phyloP scores from a whole-genome alignment of 1,140 invertebrate species.

The Drosophila oshimai region DNA sequence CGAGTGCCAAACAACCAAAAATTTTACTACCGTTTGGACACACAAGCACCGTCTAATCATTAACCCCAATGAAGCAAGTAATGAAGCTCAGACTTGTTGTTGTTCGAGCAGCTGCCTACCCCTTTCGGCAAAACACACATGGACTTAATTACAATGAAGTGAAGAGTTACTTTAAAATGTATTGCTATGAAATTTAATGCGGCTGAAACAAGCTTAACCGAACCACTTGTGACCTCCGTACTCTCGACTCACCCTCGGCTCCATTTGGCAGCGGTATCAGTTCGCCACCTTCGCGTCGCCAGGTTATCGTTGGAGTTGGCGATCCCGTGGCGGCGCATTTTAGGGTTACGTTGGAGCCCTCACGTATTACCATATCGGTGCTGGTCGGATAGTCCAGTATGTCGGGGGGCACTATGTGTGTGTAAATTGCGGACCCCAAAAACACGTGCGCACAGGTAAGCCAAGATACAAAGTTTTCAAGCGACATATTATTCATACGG shows the following conservation, averaged over 20 bases:
- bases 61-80: conserved; percentile 26
- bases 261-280: conserved; percentile 86
- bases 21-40: too few species aligned
- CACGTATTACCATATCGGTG: conserved; percentile 92
- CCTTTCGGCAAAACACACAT: conserved; percentile 1
- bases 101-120: background rate
- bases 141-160: conserved; percentile 24
- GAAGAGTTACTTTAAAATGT: conserved; percentile 42
- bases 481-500: conserved; percentile 73
- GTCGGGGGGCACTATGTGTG: conserved; percentile 91
- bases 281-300: conserved; percentile 91
- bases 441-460: conserved; percentile 5
- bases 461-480: conserved; percentile 47
- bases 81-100: conserved; percentile 13
- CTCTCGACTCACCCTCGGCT: conserved; percentile 85
- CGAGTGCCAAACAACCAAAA: background rate
- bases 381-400: conserved; percentile 93
- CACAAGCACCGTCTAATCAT: too few species aligned
- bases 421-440: background rate
- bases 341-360: conserved; percentile 92
- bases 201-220: conserved; percentile 33
- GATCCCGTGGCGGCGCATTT: conserved; percentile 91
- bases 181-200: conserved; percentile 54
- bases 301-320: conserved; percentile 90
- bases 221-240: too few species aligned